A percentile compares a stretch with the other conserved stretches of the same genome.
Conservation (phyloP, 2,797 vertebrate species). For the Acomys russatus region DNA sequence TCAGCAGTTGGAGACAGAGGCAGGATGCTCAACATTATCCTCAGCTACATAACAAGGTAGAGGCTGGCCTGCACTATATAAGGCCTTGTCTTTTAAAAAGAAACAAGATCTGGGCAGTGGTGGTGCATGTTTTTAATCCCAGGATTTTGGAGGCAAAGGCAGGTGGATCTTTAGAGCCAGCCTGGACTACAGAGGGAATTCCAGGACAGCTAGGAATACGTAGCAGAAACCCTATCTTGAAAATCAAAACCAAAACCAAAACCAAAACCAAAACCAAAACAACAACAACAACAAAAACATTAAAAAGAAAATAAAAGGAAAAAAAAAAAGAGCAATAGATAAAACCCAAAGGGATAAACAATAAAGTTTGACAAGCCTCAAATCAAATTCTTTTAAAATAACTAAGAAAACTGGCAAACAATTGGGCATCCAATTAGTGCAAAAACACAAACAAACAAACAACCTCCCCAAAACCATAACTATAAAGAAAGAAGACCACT, state of each 20-base stretch:
- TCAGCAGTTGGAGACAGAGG: neutral
- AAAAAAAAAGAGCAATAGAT: neutral
- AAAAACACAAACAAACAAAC: neutral
- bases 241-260: no score
- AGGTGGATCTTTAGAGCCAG: no score
- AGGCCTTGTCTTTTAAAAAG: neutral
- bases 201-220: no score
- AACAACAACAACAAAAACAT: no score
- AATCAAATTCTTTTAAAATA: neutral
- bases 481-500: neutral
- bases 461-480: neutral
- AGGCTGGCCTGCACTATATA: neutral
- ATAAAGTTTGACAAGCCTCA: neutral
- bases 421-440: neutral
- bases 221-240: no score
- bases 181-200: no score
- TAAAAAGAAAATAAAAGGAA: no score
- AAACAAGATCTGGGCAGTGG: no score
- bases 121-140: no score
- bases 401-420: neutral
- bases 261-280: no score
- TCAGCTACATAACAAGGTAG: neutral
- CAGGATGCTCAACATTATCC: neutral
- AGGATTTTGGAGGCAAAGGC: no score
- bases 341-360: neutral